Percentiles rank a stretch among this genome's conserved stretches.
phyloP scores from a whole-genome alignment of 2,113 vertebrate genomes.

The Crotalus viridis region DNA sequence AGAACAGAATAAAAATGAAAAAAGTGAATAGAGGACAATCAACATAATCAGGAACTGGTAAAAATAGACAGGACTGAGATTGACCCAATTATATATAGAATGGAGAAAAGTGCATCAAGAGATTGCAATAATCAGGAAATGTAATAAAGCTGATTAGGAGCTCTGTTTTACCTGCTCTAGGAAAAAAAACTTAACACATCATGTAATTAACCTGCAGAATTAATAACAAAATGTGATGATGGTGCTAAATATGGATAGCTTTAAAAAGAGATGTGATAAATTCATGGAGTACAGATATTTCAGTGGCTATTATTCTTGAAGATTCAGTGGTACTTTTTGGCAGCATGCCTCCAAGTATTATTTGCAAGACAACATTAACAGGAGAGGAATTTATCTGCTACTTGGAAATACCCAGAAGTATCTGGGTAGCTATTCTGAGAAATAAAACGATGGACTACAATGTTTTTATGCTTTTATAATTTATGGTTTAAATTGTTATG shows the following conservation, averaged over 20 bases:
- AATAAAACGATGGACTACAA: not conserved
- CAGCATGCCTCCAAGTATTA: not conserved
- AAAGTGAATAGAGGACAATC: not conserved
- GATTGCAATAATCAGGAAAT: not conserved
- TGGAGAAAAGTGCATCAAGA: not conserved
- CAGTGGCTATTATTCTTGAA: not conserved
- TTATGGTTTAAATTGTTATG: not conserved
- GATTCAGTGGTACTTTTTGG: not conserved
- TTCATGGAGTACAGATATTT: not conserved
- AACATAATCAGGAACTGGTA: not conserved
- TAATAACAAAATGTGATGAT: not conserved
- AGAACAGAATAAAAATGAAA: not conserved
- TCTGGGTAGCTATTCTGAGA: not conserved
- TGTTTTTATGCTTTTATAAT: not conserved
- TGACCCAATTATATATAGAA: not conserved
- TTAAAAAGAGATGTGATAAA: not conserved
- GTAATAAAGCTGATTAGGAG: not conserved
- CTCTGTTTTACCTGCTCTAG: not conserved
- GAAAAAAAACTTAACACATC: not conserved
- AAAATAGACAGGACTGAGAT: not conserved
- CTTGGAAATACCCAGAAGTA: not conserved
- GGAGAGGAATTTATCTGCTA: not conserved
- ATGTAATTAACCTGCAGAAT: not conserved
- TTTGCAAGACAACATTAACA: not conserved
- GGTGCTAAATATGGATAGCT: not conserved